A percentile compares a stretch with the other conserved stretches of the same genome.
These are phyloP conservation scores for Drosophila dives DNA, from an alignment of 2,888 invertebrate species.

Conservation along the genomic window DNA sequence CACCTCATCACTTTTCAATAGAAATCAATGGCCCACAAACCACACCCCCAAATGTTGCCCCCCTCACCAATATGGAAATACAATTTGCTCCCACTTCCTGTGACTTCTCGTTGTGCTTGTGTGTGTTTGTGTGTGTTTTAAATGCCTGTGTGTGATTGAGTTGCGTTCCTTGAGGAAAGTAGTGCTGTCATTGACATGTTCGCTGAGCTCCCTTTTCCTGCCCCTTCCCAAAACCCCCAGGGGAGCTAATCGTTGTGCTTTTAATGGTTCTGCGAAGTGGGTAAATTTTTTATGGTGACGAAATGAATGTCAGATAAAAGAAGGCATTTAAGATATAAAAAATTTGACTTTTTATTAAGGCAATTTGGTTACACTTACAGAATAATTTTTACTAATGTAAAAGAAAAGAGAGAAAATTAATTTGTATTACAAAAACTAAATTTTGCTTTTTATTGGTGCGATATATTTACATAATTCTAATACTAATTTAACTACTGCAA, in stretches of 20 bases:
- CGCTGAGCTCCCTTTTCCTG: neutral
- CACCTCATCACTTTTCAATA: slow-evolving; percentile 80
- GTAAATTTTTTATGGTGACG: slow-evolving; percentile 6
- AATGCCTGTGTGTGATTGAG: slow-evolving; percentile 45
- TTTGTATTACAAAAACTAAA: neutral
- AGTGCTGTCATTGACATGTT: slow-evolving; percentile 45
- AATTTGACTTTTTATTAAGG: neutral
- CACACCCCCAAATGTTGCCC: slow-evolving; percentile 6
- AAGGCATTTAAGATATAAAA: neutral
- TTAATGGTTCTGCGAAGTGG: slow-evolving; percentile 12
- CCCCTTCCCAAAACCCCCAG: neutral
- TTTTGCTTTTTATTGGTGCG: neutral
- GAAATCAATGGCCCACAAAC: slow-evolving; percentile 48
- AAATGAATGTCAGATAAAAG: slow-evolving; percentile 1
- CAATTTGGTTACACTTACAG: neutral
- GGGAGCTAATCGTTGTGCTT: slow-evolving; percentile 45
- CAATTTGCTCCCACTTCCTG: slow-evolving; percentile 25
- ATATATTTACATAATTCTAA: neutral
- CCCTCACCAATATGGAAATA: neutral
- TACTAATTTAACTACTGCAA: neutral
- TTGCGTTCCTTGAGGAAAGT: slow-evolving; percentile 35
- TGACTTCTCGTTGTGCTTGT: slow-evolving; percentile 6
- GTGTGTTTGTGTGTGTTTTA: slow-evolving; percentile 1
- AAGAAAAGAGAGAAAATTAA: too few relatives aligned
- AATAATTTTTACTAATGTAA: neutral